These are phyloP conservation scores for Neomonachus schauinslandi DNA, from an alignment of 2,113 vertebrate species.

Conservation along the genomic window DNA sequence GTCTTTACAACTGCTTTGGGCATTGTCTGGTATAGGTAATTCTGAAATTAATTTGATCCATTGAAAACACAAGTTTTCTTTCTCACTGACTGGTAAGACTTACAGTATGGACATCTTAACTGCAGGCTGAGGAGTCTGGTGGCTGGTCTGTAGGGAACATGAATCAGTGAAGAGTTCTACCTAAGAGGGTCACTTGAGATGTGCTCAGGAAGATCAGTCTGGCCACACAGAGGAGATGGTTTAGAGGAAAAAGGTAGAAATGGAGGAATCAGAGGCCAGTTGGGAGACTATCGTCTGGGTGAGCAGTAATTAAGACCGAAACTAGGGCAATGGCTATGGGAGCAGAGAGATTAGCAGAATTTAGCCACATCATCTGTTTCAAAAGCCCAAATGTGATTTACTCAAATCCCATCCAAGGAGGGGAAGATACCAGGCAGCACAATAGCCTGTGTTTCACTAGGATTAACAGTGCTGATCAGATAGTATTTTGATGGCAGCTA, in stretches of 20 bases:
- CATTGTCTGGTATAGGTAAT: not conserved
- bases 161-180: not conserved
- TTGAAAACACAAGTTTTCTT: not conserved
- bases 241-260: not conserved
- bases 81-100: not conserved
- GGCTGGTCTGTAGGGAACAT: not conserved
- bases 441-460: not conserved
- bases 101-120: not conserved
- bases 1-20: not conserved
- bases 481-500: not conserved
- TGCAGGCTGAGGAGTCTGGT: not conserved
- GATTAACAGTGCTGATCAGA: not conserved
- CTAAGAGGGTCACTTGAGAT: not conserved
- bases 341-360: not conserved
- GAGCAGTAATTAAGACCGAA: slow-evolving; percentile 6
- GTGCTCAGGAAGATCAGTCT: not conserved
- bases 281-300: not conserved
- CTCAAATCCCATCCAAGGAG: not conserved
- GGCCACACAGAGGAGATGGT: not conserved
- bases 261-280: not conserved
- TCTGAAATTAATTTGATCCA: not conserved
- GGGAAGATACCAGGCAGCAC: not conserved
- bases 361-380: not conserved
- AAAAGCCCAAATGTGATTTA: not conserved
- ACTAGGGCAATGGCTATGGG: not conserved